Base-by-base conservation (phyloP, 2,888 invertebrate genomes). In the Himalopsyche kuldschensis region DNA sequence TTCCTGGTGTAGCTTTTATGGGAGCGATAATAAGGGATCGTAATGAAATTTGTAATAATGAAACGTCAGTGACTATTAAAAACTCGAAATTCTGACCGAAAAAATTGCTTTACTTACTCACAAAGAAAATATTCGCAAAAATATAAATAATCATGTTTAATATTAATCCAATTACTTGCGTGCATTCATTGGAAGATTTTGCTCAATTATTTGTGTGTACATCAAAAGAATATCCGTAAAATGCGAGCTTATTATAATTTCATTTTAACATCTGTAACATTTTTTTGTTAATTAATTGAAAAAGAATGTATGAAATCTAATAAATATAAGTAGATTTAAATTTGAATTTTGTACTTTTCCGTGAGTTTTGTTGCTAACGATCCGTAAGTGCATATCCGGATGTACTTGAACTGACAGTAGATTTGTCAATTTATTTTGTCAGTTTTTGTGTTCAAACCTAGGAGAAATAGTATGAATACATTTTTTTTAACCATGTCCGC, bases 31-130 rank as follows among this genome's bases (percentile, higher is more conserved):
- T 80, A 80, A 83, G 47, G 46, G 80, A 83, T 83, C 83, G 80
- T 80, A 80, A 83, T 83, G 83, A 83, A 83, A 83, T 83, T 83
- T 80, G 83, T 80, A 79, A 83, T 80, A 83, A 79, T 78, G 55
- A 32, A 47, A 35, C 77, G 78, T 48, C 77, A 48, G 75, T 20
- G 55, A 55, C 55, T 55, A 55, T 55, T 55, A 20, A 55, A 55
- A 55, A 41, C 15, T 41, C 41, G 1, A 20, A 20, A 55, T 2
- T 20, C 55, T 55, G 4, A 11, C 5, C 6, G 20, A 24, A 55
- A 48, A 55, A 55, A 55, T 20, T 20, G 55, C 55, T 24, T 24
- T 24, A 55, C n/a, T 24, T 24, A 55, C n/a, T 15, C 20, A 3
- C 20, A 20, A 55, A 1, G 20, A 24, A 55, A 55, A 24, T 24